Evolutionary conservation across 2,113 vertebrate genomes (phyloP), one percentile per base, ranked within the genome.

Genomic region (Bungarus multicinctus): DNA sequence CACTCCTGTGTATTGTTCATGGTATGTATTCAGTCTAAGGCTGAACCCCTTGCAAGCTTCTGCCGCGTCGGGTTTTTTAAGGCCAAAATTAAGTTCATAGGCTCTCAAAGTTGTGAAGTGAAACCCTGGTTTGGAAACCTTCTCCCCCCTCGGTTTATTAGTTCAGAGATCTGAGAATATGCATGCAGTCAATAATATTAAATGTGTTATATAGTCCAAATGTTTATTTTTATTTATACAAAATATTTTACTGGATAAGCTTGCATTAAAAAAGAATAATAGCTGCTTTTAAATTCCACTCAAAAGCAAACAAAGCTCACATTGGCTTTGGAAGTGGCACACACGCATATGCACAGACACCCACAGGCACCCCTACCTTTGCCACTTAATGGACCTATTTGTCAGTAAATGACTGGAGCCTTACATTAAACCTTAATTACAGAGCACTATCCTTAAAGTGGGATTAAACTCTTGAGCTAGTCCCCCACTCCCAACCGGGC

Each of bases 71-170:
- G 92, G 94, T 90, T 94, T 93, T 94, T 96, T 95, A 81, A 96
- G 97, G 89, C 92, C 94, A 95, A 92, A 96, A 96, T 89, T 97
- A 98, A 98, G 96, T 97, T 97, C 92, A 89, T 91, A 93, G 94
- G 94, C 91, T 95, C 12, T 95, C 95, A 55, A 96, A 91, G 94
- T 91, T 93, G 92, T 89, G 89, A 92, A 89, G 90, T 85, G 92
- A 95, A 94, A 30, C 90, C 90, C 94, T 64, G 87, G 53, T 30
- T 60, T 0, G 54, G 47, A 87, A 91, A 94, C 74, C 90, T 1
- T 30, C 91, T 89, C 93, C 45, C 9, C 5, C 6, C 52, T 86
- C 27, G 1, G 27, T 55, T 39, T 50, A 39, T 86, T 81, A 57
- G 39, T 45, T 86, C 81, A 12, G 2, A 88, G 50, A 43, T 87